These are phyloP conservation scores for Osmerus eperlanus DNA, from an alignment of 2,113 vertebrate species.

Conservation along the genomic window DNA sequence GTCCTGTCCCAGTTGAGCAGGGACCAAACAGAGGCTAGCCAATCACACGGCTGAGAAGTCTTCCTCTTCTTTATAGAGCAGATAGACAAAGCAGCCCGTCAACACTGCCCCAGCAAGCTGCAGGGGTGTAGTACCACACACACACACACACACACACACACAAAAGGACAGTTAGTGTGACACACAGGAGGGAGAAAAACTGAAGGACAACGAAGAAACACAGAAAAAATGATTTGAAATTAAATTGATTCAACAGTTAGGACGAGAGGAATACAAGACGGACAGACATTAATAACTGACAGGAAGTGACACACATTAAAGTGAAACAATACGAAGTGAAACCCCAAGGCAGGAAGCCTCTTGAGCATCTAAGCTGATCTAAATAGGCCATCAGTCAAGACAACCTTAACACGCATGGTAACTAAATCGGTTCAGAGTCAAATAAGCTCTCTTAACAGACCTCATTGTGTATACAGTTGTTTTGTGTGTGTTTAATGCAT, in stretches of 20 bases:
- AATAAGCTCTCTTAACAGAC: too few relatives aligned
- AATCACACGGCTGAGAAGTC: conserved; percentile 1
- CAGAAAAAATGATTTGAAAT: too few relatives aligned
- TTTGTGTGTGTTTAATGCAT: not conserved
- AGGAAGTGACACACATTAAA: too few relatives aligned
- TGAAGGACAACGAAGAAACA: too few relatives aligned
- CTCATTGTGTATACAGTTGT: not conserved
- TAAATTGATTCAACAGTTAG: too few relatives aligned
- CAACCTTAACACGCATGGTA: too few relatives aligned
- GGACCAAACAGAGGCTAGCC: conserved; percentile 3
- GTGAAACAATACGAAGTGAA: too few relatives aligned
- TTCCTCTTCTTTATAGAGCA: conserved; percentile 6
- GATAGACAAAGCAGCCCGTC: conserved; percentile 1
- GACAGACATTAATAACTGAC: not conserved
- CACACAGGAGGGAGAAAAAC: too few relatives aligned
- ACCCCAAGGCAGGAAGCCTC: too few relatives aligned
- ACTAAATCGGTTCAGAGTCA: too few relatives aligned
- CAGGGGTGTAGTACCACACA: not conserved
- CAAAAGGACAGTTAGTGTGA: not conserved
- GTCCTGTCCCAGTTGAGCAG: not conserved
- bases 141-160: not conserved
- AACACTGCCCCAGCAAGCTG: not conserved
- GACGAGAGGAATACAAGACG: not conserved
- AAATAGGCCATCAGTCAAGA: too few relatives aligned
- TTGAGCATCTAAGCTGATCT: too few relatives aligned